Conservation (phyloP, 2,113 vertebrate genomes). For the Gopherus flavomarginatus region DNA sequence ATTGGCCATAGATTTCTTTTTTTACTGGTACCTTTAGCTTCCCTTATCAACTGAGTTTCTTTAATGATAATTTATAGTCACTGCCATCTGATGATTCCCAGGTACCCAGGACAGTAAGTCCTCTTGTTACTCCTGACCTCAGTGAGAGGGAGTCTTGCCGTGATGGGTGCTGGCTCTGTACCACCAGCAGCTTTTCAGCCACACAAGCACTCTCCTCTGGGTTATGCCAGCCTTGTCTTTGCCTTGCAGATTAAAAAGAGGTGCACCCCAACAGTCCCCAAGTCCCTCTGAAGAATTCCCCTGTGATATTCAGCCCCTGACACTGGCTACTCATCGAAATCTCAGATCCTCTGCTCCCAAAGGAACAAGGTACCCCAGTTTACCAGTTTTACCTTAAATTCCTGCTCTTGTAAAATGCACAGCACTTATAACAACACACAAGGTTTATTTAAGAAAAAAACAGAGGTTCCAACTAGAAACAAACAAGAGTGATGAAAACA, state of each 20-base stretch:
- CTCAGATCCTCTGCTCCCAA: not conserved
- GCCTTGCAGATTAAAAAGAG: not conserved
- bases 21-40: not conserved
- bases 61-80: not conserved
- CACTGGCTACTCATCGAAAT: too few relatives aligned
- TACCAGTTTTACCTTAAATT: not conserved
- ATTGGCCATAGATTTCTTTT: not conserved
- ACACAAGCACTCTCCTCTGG: not conserved
- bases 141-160: too few relatives aligned
- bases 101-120: too few relatives aligned
- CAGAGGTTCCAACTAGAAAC: not conserved
- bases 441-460: not conserved
- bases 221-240: not conserved
- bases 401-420: not conserved
- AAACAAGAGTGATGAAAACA: not conserved
- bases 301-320: too few relatives aligned
- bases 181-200: too few relatives aligned
- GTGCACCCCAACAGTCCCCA: not conserved
- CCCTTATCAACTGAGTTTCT: not conserved
- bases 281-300: too few relatives aligned
- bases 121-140: too few relatives aligned
- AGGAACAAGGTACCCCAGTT: not conserved
- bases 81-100: not conserved
- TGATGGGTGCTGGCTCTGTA: too few relatives aligned
- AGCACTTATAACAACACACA: not conserved